These are phyloP conservation scores for Lepidochrysops patricia DNA, from an alignment of 2,888 invertebrate species.

Conservation along the genomic window DNA sequence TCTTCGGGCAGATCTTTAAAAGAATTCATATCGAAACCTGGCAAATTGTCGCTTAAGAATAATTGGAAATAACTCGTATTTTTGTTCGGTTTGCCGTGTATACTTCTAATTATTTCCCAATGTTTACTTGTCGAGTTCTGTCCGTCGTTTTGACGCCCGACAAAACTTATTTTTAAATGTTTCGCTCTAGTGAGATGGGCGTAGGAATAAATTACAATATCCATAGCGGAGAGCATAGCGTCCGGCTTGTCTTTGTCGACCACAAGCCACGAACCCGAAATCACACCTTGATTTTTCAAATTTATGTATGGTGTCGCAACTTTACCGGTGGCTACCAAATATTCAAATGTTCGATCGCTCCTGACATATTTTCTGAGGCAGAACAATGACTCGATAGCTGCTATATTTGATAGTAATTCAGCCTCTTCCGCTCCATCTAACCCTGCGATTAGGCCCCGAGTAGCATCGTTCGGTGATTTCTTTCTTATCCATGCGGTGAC, in stretches of 20 bases:
- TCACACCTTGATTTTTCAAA: background rate
- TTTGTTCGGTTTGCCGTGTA: background rate
- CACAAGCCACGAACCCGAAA: constrained; percentile 23
- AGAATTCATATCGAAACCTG: background rate
- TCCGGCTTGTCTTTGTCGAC: constrained; percentile 27
- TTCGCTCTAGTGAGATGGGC: constrained; percentile 27
- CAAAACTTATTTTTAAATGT: background rate
- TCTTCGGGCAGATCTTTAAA: background rate
- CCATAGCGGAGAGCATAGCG: constrained; percentile 31
- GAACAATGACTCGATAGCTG: background rate
- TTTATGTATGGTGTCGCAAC: background rate
- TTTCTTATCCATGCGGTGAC: background rate
- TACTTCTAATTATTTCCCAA: background rate
- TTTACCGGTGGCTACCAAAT: background rate
- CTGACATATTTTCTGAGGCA: no score
- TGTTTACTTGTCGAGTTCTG: background rate
- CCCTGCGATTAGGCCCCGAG: background rate
- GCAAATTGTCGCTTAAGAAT: background rate
- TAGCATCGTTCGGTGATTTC: background rate
- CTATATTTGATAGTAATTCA: background rate
- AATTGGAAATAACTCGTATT: background rate
- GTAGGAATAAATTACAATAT: constrained; percentile 31
- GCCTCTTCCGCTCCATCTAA: background rate
- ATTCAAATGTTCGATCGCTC: background rate
- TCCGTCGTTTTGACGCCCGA: background rate